Conservation (phyloP, 1,140 invertebrate species). For the Venustaconcha ellipsiformis region DNA sequence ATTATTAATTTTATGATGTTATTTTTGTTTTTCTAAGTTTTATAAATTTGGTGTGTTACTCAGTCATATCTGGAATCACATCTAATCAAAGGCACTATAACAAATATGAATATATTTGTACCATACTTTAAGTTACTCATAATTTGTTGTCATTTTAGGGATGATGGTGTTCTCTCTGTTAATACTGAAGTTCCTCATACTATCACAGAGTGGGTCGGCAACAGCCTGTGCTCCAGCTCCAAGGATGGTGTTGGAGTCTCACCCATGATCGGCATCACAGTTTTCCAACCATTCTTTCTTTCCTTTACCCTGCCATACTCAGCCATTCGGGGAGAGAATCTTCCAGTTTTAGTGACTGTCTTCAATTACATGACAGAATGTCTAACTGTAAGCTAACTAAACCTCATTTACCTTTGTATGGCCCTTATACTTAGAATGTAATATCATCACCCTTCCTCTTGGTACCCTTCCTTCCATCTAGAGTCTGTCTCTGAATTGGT, state of each 20-base stretch:
- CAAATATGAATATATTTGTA: too few species aligned
- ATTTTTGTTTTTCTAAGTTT: too few species aligned
- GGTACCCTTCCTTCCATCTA: too few species aligned
- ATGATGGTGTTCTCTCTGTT: conserved; percentile 37
- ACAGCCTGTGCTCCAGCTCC: conserved; percentile 89
- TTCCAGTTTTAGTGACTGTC: conserved; percentile 89
- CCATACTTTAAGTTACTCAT: too few species aligned
- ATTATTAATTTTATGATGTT: too few species aligned
- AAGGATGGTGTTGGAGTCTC: conserved; percentile 86
- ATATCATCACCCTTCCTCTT: too few species aligned
- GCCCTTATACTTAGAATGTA: too few species aligned
- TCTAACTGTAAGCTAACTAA: conserved; percentile 72
- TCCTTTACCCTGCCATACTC: conserved; percentile 88
- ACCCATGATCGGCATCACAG: conserved; percentile 74
- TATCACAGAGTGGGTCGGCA: conserved; percentile 91
- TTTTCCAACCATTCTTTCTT: conserved; percentile 90
- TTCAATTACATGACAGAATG: conserved; percentile 86
- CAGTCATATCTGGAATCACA: too few species aligned
- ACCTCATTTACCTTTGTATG: too few species aligned
- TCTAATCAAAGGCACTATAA: too few species aligned
- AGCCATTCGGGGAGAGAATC: conserved; percentile 88
- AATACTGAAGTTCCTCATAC: conserved; percentile 81
- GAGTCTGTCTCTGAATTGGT: too few species aligned
- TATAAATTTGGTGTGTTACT: too few species aligned
- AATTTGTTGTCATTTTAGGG: background rate